A percentile compares a stretch with the other conserved stretches of the same genome.
phyloP scores from a whole-genome alignment of 2,113 vertebrate species.

The Mellivora capensis region DNA sequence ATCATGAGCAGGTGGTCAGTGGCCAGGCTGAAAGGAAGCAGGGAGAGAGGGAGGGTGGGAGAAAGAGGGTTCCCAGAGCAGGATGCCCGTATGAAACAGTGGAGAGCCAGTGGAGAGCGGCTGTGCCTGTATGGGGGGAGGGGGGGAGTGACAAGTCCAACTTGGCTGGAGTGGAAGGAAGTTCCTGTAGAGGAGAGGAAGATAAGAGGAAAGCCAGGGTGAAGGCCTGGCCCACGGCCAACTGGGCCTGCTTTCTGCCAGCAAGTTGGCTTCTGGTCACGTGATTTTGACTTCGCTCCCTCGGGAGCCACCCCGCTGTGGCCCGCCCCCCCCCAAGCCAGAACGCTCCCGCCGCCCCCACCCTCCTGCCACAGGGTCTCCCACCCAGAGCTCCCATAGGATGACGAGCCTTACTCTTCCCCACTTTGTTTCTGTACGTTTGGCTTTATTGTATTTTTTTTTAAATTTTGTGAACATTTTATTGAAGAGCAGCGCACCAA shows the following conservation, averaged over 20 bases:
- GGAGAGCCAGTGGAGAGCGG: background rate
- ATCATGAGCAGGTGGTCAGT: background rate
- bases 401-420: background rate
- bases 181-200: background rate
- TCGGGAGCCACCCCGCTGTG: background rate
- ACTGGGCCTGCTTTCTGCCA: background rate
- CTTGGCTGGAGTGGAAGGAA: background rate
- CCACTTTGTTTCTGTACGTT: background rate
- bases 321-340: background rate
- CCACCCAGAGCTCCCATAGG: background rate
- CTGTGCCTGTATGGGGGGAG: background rate
- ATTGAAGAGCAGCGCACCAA: background rate
- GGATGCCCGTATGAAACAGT: too few relatives aligned
- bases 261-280: background rate
- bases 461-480: constrained; percentile 8
- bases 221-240: background rate
- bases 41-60: background rate
- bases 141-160: background rate
- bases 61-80: background rate
- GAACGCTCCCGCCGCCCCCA: background rate
- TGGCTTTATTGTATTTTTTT: constrained; percentile 1
- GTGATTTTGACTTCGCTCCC: background rate
- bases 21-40: background rate
- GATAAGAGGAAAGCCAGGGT: background rate
- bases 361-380: background rate